Conservation (phyloP, 2,888 invertebrate species). For the Arge pagana region DNA sequence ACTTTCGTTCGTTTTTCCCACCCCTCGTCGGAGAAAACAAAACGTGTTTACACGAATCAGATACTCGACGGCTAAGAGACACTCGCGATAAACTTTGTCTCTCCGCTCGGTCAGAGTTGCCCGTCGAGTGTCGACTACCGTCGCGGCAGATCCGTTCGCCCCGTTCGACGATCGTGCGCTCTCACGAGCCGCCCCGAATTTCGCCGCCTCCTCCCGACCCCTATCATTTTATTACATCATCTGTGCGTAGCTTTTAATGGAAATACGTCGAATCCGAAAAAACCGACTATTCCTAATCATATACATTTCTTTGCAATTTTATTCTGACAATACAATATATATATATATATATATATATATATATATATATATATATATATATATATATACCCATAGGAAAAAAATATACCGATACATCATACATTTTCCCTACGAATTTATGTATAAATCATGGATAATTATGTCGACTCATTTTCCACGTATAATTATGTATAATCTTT, state of each 20-base stretch:
- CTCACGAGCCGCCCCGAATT: constrained; percentile 7
- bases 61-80: constrained; percentile 54
- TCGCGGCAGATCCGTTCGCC: constrained; percentile 16
- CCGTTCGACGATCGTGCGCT: constrained; percentile 17
- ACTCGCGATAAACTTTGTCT: constrained; percentile 18
- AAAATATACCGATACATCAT: no score
- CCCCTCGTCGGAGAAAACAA: constrained; percentile 61
- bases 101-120: constrained; percentile 17
- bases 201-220: constrained; percentile 13
- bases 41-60: constrained; percentile 63
- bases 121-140: constrained; percentile 19
- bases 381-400: no score
- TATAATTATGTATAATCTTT: no score
- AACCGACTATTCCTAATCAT: no score
- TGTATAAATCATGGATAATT: no score
- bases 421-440: no score
- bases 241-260: not conserved
- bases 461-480: no score
- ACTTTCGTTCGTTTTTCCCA: no score
- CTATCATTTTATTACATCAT: no score
- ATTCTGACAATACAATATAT: no score
- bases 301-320: no score
- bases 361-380: constrained; percentile 7
- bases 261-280: constrained; percentile 4
- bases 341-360: constrained; percentile 12